Conservation (phyloP, 1,140 invertebrate genomes). For the Temnothorax longispinosus region DNA sequence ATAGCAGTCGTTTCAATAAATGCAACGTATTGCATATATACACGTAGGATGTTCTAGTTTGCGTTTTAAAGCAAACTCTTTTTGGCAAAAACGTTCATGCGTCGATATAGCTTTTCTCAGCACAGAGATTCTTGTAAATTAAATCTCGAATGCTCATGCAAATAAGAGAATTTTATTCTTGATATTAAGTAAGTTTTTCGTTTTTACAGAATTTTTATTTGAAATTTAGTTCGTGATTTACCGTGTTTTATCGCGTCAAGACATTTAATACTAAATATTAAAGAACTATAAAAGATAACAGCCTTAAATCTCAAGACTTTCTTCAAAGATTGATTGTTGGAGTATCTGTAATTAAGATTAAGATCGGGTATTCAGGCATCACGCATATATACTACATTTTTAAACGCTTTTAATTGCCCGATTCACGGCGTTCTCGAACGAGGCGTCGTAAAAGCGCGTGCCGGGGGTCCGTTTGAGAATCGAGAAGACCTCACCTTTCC, state of each 20-base stretch:
- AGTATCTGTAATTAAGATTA: constrained; percentile 32
- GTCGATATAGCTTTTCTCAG: neutral
- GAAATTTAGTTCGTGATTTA: neutral
- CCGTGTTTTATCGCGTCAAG: no score
- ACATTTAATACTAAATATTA: neutral
- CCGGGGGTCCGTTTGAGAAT: constrained; percentile 62
- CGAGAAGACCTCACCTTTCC: neutral
- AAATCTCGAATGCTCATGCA: neutral
- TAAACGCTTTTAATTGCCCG: constrained; percentile 52
- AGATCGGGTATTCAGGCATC: constrained; percentile 6
- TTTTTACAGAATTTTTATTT: neutral
- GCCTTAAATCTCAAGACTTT: neutral
- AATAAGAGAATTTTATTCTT: neutral
- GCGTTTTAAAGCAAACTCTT: neutral
- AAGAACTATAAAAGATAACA: neutral
- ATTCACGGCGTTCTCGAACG: neutral
- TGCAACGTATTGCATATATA: neutral
- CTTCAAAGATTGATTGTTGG: neutral
- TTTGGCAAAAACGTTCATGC: neutral
- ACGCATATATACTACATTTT: neutral
- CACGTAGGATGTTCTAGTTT: neutral
- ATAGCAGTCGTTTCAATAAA: neutral
- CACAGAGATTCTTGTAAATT: neutral
- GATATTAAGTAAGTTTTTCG: neutral
- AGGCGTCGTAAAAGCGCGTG: constrained; percentile 59